Conservation (phyloP, 2,113 vertebrate genomes). For the Dipodomys merriami region DNA sequence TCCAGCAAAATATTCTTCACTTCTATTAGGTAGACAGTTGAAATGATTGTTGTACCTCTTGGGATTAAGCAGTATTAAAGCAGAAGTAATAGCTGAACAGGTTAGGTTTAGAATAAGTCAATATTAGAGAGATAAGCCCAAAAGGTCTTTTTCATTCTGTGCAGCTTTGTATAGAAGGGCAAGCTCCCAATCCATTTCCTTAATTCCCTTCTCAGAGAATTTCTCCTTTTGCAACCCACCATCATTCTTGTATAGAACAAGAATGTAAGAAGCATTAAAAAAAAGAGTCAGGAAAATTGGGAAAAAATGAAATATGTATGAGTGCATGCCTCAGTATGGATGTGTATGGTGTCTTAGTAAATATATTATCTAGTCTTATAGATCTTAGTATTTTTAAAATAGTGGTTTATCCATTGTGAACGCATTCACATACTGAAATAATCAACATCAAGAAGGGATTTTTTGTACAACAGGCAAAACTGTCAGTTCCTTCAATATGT, state of each 20-base stretch:
- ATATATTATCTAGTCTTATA: background rate
- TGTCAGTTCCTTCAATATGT: slow-evolving; percentile 45
- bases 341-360: slow-evolving; percentile 19
- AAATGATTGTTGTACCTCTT: slow-evolving; percentile 61
- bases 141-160: slow-evolving; percentile 20
- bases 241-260: background rate
- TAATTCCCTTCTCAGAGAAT: slow-evolving; percentile 18
- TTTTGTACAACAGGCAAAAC: background rate
- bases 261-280: background rate
- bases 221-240: background rate
- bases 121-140: slow-evolving; percentile 22
- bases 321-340: background rate
- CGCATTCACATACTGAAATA: slow-evolving; percentile 36
- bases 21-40: slow-evolving; percentile 46
- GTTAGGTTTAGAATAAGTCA: slow-evolving; percentile 56
- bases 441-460: background rate
- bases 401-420: background rate
- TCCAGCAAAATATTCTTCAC: slow-evolving; percentile 62
- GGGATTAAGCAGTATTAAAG: slow-evolving; percentile 69
- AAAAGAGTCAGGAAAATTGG: background rate
- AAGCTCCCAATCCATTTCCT: background rate
- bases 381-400: slow-evolving; percentile 47
- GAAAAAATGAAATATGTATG: slow-evolving; percentile 37
- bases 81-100: slow-evolving; percentile 28
- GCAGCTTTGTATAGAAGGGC: background rate